These are phyloP conservation scores for Cyclina sinensis DNA, from an alignment of 1,140 invertebrate species.

Conservation along the genomic window DNA sequence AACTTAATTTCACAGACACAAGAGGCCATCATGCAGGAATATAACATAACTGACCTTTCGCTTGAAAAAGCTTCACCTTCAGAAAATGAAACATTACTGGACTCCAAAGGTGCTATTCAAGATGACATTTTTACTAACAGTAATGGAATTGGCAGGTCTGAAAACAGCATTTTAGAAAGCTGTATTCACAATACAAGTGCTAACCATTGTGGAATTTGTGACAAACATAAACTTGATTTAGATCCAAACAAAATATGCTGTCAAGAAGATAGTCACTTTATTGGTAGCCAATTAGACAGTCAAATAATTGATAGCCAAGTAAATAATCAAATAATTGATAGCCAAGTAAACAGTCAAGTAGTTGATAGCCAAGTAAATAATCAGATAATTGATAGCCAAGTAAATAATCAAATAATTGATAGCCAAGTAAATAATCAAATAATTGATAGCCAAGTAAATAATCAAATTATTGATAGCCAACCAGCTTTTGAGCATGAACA, in stretches of 20 bases:
- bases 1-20: slow-evolving; percentile 61
- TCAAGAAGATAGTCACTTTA: no score
- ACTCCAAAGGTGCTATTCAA: not conserved
- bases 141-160: not conserved
- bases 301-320: not conserved
- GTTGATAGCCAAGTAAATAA: not conserved
- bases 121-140: not conserved
- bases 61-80: not conserved
- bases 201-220: no score
- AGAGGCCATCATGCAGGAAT: slow-evolving; percentile 67
- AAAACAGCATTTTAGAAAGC: not conserved
- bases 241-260: no score
- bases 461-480: not conserved
- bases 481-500: not conserved
- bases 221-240: no score
- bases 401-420: not conserved
- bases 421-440: not conserved
- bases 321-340: not conserved
- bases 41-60: slow-evolving; percentile 42
- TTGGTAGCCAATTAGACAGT: not conserved
- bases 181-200: no score
- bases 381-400: not conserved
- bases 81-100: not conserved
- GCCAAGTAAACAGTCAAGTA: not conserved
- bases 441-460: not conserved